Evolutionary conservation across 2,113 vertebrate genomes (phyloP), one percentile per base, ranked within the genome.

Genomic region (Pelecanus crispus): DNA sequence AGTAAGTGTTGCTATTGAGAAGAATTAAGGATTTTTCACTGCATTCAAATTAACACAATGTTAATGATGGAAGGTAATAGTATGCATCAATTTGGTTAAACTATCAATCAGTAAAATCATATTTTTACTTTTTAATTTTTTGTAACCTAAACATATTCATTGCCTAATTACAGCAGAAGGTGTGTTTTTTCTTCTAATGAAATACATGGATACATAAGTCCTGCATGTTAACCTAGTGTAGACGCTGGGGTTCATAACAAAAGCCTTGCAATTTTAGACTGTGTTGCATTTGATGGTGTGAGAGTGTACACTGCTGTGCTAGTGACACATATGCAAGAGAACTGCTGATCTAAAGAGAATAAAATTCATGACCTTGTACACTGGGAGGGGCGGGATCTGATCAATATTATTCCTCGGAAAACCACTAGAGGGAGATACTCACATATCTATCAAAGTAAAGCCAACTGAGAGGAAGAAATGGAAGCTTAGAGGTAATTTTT

Each of bases 381-480:
- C 32, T 71, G n/a, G 38, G 65, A 34, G 36, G 62, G 38, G 36
- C n/a, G 22, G 9, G 44, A 44, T 75, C 77, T 87, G 66, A 80
- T 83, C 77, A 53, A 65, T 88, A 70, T 56, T 86, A 63, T 81
- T 65, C 58, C 47, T 62, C 59, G 83, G 79, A 45, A 94, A 86
- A 88, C 97, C 97, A 97, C 97, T 97, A 98, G 97, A 96, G 97
- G 97, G 97, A 97, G 98, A 92, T 97, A 77, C 94, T 96, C 74
- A 71, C 95, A 84, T 96, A 77, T 34, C 52, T 92, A 74, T 92
- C 66, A 82, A 65, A 49, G 34, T 59, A 58, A 18, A 95, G 32
- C 28, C 32, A 52, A n/a, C 38, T 18, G n/a, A 40, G 45, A 72
- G 55, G 28, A 24, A 79, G 45, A 89, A 68, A 24, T 17, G 19